Conservation (phyloP, 2,888 invertebrate species). For the Erannis defoliaria region DNA sequence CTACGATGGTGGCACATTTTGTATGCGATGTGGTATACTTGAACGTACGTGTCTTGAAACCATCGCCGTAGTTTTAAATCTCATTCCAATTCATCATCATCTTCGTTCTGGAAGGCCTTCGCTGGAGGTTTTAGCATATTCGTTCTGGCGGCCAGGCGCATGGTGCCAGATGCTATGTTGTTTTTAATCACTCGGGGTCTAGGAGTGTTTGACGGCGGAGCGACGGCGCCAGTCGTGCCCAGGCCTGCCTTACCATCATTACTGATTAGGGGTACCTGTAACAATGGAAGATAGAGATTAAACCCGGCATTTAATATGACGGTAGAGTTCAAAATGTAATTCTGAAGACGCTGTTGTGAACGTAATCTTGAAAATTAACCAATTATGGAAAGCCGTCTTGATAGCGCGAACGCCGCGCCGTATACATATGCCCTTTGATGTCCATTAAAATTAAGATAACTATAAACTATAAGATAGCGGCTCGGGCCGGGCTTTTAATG, state of each 20-base stretch:
- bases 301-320: not conserved
- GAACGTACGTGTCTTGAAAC: not conserved
- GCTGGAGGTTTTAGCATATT: slow-evolving; percentile 78
- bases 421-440: slow-evolving; percentile 32
- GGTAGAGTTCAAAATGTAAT: not conserved
- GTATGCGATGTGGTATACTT: not conserved
- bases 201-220: slow-evolving; percentile 45
- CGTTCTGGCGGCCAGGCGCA: slow-evolving; percentile 68
- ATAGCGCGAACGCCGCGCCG: slow-evolving; percentile 20
- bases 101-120: slow-evolving; percentile 64
- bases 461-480: slow-evolving; percentile 34
- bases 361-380: slow-evolving; percentile 28
- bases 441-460: slow-evolving; percentile 32
- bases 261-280: slow-evolving; percentile 87
- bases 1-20: not conserved
- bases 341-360: not conserved
- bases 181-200: slow-evolving; percentile 48
- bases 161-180: slow-evolving; percentile 67
- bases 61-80: not conserved
- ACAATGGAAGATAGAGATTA: slow-evolving; percentile 44
- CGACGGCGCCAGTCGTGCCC: slow-evolving; percentile 76
- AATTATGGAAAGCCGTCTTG: slow-evolving; percentile 25
- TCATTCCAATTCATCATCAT: slow-evolving; percentile 43
- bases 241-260: slow-evolving; percentile 89
- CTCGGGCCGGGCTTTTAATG: slow-evolving; percentile 23